Percentiles rank a stretch among this genome's conserved stretches.
Conservation (phyloP, 2,113 vertebrate genomes). For the Dolichallabes microphthalmus region DNA sequence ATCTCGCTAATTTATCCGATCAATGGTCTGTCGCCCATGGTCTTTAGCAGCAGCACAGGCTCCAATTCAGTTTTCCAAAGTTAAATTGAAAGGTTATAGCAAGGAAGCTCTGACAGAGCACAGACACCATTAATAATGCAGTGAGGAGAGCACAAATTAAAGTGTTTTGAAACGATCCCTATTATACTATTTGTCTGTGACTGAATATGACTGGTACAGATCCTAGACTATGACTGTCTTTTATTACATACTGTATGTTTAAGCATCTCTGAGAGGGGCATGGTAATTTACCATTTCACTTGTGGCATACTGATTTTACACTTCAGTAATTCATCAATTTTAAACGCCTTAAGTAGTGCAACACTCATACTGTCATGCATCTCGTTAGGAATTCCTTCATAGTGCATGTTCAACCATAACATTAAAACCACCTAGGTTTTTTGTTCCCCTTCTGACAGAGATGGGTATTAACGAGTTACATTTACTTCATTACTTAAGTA, state of each 20-base stretch:
- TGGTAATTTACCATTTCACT: too few relatives aligned
- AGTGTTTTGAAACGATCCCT: not conserved
- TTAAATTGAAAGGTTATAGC: constrained; percentile 57
- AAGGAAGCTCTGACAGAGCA: constrained; percentile 15
- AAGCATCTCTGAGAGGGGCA: not conserved
- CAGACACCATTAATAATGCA: not conserved
- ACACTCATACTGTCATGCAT: not conserved
- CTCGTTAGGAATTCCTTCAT: not conserved
- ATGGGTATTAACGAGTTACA: too few relatives aligned
- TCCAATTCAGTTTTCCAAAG: constrained; percentile 57
- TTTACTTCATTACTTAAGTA: too few relatives aligned
- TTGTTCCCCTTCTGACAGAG: too few relatives aligned
- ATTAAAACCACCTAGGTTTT: too few relatives aligned
- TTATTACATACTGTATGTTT: not conserved
- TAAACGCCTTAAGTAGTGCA: constrained; percentile 1
- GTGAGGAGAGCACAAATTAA: not conserved
- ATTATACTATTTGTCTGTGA: not conserved
- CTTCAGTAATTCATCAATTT: too few relatives aligned
- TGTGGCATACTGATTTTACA: too few relatives aligned
- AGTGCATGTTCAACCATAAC: too few relatives aligned
- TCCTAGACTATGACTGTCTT: not conserved
- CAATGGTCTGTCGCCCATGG: constrained; percentile 49
- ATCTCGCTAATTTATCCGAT: constrained; percentile 55
- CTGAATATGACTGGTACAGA: not conserved
- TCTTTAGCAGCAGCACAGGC: constrained; percentile 46